These are phyloP conservation scores for Acanthopleura granulata DNA, from an alignment of 2,888 invertebrate genomes.

Conservation along the genomic window DNA sequence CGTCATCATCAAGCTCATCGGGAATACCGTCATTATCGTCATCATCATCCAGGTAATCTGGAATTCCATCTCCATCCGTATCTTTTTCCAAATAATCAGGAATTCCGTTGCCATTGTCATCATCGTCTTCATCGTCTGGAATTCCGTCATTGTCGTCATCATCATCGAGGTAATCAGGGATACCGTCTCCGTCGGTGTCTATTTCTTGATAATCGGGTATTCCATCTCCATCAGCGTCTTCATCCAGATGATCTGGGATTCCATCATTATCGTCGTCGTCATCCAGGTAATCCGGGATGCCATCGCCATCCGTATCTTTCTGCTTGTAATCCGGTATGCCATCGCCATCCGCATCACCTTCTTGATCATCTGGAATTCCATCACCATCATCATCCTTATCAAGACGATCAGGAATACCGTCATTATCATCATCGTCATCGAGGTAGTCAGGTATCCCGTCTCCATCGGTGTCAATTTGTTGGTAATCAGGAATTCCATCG, in stretches of 20 bases:
- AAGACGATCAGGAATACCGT: slow-evolving; percentile 45
- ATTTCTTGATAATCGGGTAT: slow-evolving; percentile 47
- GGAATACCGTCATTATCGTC: slow-evolving; percentile 58
- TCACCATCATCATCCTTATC: slow-evolving; percentile 41
- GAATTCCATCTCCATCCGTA: slow-evolving; percentile 56
- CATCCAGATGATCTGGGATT: slow-evolving; percentile 47
- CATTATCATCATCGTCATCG: slow-evolving; percentile 38
- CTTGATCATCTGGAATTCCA: slow-evolving; percentile 43
- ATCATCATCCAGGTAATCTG: slow-evolving; percentile 52
- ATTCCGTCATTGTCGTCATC: slow-evolving; percentile 55
- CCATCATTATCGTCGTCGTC: slow-evolving; percentile 57
- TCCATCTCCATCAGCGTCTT: slow-evolving; percentile 56
- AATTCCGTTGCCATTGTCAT: slow-evolving; percentile 49
- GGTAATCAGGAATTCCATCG: slow-evolving; percentile 56
- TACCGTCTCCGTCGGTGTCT: slow-evolving; percentile 49
- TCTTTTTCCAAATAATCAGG: slow-evolving; percentile 49
- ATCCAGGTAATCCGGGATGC: slow-evolving; percentile 41
- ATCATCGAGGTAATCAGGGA: slow-evolving; percentile 51
- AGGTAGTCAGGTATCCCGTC: slow-evolving; percentile 47
- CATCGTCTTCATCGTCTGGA: slow-evolving; percentile 32
- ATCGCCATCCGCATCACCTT: slow-evolving; percentile 34
- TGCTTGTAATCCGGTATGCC: slow-evolving; percentile 39
- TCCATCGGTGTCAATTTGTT: slow-evolving; percentile 45
- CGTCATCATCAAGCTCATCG: slow-evolving; percentile 43
- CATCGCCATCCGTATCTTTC: slow-evolving; percentile 39